phyloP scores from a whole-genome alignment of 2,113 vertebrate genomes.

The Scolopax mira region DNA sequence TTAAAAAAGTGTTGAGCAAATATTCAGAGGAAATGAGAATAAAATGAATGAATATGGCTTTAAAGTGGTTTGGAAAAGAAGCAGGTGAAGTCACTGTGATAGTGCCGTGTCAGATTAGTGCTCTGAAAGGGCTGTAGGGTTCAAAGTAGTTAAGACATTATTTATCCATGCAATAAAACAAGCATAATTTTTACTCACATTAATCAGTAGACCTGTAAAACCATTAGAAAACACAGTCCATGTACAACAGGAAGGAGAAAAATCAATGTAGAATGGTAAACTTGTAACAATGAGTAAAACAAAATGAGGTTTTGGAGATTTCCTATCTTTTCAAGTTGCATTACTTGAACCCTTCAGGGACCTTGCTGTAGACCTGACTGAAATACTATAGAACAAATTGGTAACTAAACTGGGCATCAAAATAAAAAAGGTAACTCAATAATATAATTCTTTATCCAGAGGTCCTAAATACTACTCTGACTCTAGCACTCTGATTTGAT shows the following conservation, averaged over 20 bases:
- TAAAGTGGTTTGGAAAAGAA: conserved; percentile 8
- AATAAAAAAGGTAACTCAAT: background rate
- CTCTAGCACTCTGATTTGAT: background rate
- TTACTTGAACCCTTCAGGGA: conserved; percentile 17
- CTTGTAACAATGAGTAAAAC: conserved; percentile 26
- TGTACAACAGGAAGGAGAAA: conserved; percentile 30
- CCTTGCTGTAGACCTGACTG: background rate
- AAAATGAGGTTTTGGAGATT: background rate
- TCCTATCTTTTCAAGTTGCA: conserved; percentile 29
- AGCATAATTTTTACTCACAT: conserved; percentile 30
- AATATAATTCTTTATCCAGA: background rate
- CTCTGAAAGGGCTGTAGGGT: background rate
- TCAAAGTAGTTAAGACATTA: conserved; percentile 14
- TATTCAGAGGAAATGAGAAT: conserved; percentile 53
- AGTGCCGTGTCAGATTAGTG: conserved; percentile 52
- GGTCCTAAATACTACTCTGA: background rate
- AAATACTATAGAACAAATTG: conserved; percentile 6
- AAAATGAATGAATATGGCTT: background rate
- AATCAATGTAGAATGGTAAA: conserved; percentile 39
- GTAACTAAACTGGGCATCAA: background rate
- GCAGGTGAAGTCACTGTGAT: conserved; percentile 54
- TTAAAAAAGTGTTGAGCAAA: conserved; percentile 47
- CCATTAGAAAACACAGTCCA: background rate
- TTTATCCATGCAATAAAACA: conserved; percentile 20
- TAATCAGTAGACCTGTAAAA: conserved; percentile 52